Evolutionary conservation across 2,888 invertebrate species (phyloP).

Genomic region (Nemoura dubitans): DNA sequence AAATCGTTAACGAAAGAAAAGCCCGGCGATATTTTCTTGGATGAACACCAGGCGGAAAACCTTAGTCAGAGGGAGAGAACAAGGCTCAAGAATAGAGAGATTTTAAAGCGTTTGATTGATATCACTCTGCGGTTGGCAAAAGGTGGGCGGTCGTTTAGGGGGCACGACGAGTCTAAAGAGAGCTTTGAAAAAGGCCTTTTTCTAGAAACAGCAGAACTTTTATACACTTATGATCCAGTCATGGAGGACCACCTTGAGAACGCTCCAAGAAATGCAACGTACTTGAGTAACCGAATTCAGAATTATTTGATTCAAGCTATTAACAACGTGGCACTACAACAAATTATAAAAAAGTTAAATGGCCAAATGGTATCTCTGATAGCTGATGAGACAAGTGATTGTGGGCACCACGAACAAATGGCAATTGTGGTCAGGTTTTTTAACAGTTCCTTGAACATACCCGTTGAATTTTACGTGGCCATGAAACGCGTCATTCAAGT

Average conservation of each 20-base stretch:
- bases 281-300: conserved; percentile 20
- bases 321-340: neutral
- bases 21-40: neutral
- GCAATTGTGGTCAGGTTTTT: neutral
- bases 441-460: neutral
- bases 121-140: conserved; percentile 20
- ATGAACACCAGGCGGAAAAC: neutral
- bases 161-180: neutral
- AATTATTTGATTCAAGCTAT: conserved; percentile 7
- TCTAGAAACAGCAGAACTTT: conserved; percentile 1
- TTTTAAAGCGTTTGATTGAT: conserved; percentile 15
- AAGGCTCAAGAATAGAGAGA: neutral
- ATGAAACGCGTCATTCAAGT: conserved; percentile 17
- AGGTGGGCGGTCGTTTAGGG: neutral
- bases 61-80: neutral
- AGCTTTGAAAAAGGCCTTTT: conserved; percentile 22
- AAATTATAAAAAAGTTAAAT: neutral
- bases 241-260: neutral
- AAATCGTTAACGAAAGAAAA: neutral
- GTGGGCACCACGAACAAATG: conserved; percentile 14
- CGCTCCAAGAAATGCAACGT: conserved; percentile 10
- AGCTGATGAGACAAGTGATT: conserved; percentile 18
- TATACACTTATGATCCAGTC: neutral
- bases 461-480: conserved; percentile 8
- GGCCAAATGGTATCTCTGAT: neutral